phyloP scores from a whole-genome alignment of 2,113 vertebrate species.

The Engraulis encrasicolus region DNA sequence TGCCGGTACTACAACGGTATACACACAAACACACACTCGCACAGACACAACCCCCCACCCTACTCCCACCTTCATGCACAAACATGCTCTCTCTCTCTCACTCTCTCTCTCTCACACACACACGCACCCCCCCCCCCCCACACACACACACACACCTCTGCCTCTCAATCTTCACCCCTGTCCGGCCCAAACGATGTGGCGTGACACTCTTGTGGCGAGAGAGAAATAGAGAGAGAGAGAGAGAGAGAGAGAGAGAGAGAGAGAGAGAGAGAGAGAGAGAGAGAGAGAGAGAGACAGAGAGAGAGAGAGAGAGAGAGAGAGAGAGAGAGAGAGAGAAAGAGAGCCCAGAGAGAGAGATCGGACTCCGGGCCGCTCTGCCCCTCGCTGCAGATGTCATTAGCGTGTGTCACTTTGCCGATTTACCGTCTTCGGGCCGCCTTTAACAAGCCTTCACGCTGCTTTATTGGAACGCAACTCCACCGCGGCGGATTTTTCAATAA shows the following conservation, averaged over 20 bases:
- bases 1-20: too few relatives aligned
- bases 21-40: neutral
- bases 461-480: conserved; percentile 49
- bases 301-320: too few relatives aligned
- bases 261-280: too few relatives aligned
- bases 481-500: conserved; percentile 67
- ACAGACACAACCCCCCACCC: too few relatives aligned
- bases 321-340: too few relatives aligned
- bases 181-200: conserved; percentile 45
- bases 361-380: conserved; percentile 38
- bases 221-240: too few relatives aligned
- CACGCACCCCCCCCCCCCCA: neutral
- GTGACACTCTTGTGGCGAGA: too few relatives aligned
- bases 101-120: neutral
- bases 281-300: too few relatives aligned
- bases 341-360: too few relatives aligned
- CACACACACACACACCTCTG: neutral
- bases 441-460: conserved; percentile 63
- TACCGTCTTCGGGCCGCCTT: conserved; percentile 51
- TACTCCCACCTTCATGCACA: too few relatives aligned
- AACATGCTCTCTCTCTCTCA: too few relatives aligned
- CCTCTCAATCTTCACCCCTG: conserved; percentile 42
- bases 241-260: too few relatives aligned
- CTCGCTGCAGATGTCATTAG: conserved; percentile 76
- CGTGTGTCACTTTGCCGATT: conserved; percentile 65